A percentile compares a stretch with the other conserved stretches of the same genome.
phyloP scores from a whole-genome alignment of 1,140 invertebrate genomes.

The Copidosoma floridanum region DNA sequence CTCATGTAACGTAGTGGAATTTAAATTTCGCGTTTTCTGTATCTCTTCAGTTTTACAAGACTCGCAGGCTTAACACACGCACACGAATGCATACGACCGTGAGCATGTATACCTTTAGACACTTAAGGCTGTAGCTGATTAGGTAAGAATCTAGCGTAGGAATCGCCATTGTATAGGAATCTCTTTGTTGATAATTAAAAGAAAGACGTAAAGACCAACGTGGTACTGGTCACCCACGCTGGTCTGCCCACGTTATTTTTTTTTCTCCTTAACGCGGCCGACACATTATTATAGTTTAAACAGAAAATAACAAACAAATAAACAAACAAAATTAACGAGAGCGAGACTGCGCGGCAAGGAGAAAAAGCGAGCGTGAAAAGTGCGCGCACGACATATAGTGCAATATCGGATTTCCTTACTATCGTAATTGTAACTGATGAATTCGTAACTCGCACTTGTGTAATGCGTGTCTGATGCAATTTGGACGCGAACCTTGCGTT shows the following conservation, averaged over 20 bases:
- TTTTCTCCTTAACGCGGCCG: constrained; percentile 21
- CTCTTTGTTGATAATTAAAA: constrained; percentile 52
- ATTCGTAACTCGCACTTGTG: constrained; percentile 15
- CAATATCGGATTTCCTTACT: constrained; percentile 45
- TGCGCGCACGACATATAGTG: constrained; percentile 41
- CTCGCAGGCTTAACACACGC: constrained; percentile 41
- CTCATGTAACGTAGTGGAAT: too few relatives aligned
- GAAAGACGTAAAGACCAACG: too few relatives aligned
- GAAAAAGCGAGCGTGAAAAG: constrained; percentile 26
- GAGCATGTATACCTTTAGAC: constrained; percentile 57
- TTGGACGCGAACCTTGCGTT: too few relatives aligned
- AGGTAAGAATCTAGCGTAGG: constrained; percentile 50
- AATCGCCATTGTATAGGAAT: constrained; percentile 51
- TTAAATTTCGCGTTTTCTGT: not conserved
- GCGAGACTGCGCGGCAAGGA: constrained; percentile 27
- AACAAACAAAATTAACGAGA: constrained; percentile 15
- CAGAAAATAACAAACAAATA: constrained; percentile 5
- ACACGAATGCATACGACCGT: constrained; percentile 42
- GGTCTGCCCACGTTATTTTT: constrained; percentile 4
- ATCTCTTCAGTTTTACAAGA: constrained; percentile 8
- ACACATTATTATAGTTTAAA: constrained; percentile 19
- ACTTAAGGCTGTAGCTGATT: constrained; percentile 52
- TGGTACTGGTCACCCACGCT: constrained; percentile 33
- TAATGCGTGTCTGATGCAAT: constrained; percentile 6
- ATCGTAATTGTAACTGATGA: constrained; percentile 7